These are phyloP conservation scores for Busseola fusca DNA, from an alignment of 2,888 invertebrate genomes.

Conservation along the genomic window DNA sequence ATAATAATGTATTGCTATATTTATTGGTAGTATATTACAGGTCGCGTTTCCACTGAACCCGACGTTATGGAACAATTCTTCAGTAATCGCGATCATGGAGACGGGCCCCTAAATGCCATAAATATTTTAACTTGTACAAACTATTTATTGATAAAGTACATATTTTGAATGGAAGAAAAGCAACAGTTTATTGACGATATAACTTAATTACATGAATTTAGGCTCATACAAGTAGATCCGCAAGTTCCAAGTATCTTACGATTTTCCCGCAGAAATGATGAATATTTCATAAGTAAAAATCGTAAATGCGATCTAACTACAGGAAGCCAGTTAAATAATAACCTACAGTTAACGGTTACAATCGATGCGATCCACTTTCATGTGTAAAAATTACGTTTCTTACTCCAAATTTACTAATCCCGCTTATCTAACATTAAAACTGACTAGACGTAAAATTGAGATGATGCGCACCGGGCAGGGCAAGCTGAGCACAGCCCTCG, in stretches of 20 bases:
- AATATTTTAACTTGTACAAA: conserved; percentile 33
- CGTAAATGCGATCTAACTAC: conserved; percentile 58
- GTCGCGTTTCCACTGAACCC: conserved; percentile 62
- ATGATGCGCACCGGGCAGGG: conserved; percentile 48
- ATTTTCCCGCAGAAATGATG: conserved; percentile 58
- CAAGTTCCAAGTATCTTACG: conserved; percentile 29
- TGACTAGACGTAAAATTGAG: conserved; percentile 85
- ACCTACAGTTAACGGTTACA: conserved; percentile 65
- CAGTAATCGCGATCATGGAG: conserved; percentile 43
- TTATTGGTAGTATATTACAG: conserved; percentile 48
- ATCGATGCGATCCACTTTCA: conserved; percentile 65
- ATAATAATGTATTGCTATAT: conserved; percentile 54
- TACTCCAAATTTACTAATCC: conserved; percentile 71
- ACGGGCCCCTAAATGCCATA: conserved; percentile 40
- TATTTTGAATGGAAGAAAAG: conserved; percentile 49
- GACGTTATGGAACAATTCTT: conserved; percentile 36
- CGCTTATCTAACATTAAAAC: conserved; percentile 78
- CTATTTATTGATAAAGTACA: conserved; percentile 19
- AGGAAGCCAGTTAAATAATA: conserved; percentile 71
- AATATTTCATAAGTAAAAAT: conserved; percentile 62
- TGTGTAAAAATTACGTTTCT: conserved; percentile 68
- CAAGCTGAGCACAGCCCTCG: not conserved
- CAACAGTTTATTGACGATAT: conserved; percentile 33
- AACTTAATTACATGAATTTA: conserved; percentile 17
- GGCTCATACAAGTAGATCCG: conserved; percentile 36